Base-by-base conservation (phyloP, 2,888 invertebrate species). In the Drosophila rubida region DNA sequence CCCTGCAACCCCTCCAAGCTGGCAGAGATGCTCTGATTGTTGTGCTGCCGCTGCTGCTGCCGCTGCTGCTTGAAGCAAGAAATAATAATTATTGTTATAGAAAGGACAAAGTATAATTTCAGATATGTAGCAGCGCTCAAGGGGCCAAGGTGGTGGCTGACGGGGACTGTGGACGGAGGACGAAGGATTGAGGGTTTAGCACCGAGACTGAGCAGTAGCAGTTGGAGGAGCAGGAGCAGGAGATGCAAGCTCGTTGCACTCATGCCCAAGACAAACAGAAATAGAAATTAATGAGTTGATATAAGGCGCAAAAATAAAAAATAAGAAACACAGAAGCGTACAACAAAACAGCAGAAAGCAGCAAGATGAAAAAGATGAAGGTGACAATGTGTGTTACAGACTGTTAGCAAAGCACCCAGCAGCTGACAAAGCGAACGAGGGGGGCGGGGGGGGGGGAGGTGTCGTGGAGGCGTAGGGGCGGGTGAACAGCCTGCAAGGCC, bases 11-110 rank as follows among this genome's bases (percentile, higher is more conserved):
- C 51, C 37, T 30, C 58, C 19, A 62, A 48, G n/a, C 69, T 32
- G 50, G 32, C 65, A 63, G 69, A 60, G 66, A 61, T 59, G 78
- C 65, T 69, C 66, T 74, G 74, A 72, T 75, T 70, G 78, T 66
- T 67, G 78, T 60, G 22, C 30, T 60, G 55, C 30, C 58, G 55
- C 39, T 51, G 59, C 39, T 58, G 69, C 48, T 45, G 79, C 53
- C 64, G 69, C 35, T 74, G 84, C 74, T 78, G 81, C 82, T 83
- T 79, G 73, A 79, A 84, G 79, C 87, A 87, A 84, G 74, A 75
- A 84, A 84, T 84, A 84, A 84, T 84, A 87, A 84, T 84, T 87
- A 84, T 84, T 84, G 87, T 87, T 84, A 84, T 84, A 84, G 87
- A 83, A 83, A 87, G 87, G 79, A 87, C 87, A 83, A 87, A 87